Evolutionary conservation across 2,888 invertebrate species (phyloP).

Genomic region (Flexamia atlantica): DNA sequence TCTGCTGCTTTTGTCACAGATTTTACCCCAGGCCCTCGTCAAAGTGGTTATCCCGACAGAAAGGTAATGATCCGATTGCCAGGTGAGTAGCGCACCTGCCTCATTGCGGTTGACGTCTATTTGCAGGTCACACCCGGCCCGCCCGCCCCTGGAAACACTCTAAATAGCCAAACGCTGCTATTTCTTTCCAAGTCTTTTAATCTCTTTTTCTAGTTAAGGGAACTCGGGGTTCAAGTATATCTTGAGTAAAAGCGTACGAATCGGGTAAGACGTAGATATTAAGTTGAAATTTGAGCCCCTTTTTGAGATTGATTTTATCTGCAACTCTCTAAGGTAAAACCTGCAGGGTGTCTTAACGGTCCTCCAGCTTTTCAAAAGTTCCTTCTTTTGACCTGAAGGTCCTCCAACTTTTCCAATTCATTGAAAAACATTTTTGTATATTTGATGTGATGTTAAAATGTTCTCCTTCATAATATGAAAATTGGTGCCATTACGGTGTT

Average conservation of each 20-base stretch:
- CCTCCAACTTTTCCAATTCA: no score
- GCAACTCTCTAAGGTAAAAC: no score
- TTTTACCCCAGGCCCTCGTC: slow-evolving; percentile 93
- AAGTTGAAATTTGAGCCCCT: not conserved
- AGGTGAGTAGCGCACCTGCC: slow-evolving; percentile 62
- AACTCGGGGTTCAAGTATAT: not conserved
- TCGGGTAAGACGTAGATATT: not conserved
- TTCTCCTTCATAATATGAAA: no score
- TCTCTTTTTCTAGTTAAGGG: slow-evolving; percentile 1
- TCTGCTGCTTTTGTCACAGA: slow-evolving; percentile 78
- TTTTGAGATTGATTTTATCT: no score
- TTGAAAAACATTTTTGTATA: no score
- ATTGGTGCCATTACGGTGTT: no score
- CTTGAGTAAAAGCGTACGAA: slow-evolving; percentile 1
- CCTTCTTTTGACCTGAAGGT: no score
- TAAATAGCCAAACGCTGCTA: not conserved
- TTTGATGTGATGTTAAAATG: no score
- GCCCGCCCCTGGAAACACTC: not conserved
- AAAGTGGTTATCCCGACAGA: slow-evolving; percentile 99
- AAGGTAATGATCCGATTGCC: slow-evolving; percentile 80
- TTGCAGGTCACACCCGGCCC: slow-evolving; percentile 49
- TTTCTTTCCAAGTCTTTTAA: not conserved
- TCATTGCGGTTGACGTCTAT: slow-evolving; percentile 63
- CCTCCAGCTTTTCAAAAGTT: no score
- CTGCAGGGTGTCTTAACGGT: no score